These are phyloP conservation scores for Orchesella flavescens DNA, from an alignment of 2,888 invertebrate genomes.

Conservation along the genomic window DNA sequence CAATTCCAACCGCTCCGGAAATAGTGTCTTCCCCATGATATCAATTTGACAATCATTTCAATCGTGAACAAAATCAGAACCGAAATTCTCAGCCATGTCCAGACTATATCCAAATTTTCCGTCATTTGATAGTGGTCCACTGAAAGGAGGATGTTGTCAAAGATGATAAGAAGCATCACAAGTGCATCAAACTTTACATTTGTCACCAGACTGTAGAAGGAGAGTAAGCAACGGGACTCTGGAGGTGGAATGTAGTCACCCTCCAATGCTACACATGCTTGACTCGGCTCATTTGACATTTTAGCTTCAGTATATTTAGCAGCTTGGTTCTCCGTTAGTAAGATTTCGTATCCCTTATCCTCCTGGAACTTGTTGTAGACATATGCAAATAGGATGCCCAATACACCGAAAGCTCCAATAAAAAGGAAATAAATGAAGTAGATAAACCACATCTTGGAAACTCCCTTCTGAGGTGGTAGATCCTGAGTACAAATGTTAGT, in stretches of 20 bases:
- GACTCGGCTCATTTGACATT: background rate
- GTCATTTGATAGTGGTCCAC: conserved; percentile 45
- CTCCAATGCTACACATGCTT: conserved; percentile 32
- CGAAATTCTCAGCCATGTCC: background rate
- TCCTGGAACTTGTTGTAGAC: conserved; percentile 43
- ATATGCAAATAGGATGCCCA: conserved; percentile 45
- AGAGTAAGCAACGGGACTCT: conserved; percentile 5
- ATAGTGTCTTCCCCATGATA: conserved; percentile 56
- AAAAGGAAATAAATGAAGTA: conserved; percentile 44
- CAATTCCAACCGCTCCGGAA: conserved; percentile 55
- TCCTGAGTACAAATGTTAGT: conserved; percentile 20
- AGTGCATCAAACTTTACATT: conserved; percentile 53
- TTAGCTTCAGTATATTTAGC: conserved; percentile 16
- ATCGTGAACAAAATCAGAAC: conserved; percentile 30
- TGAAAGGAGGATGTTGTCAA: conserved; percentile 47
- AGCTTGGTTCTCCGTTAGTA: conserved; percentile 41
- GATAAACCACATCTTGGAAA: conserved; percentile 39
- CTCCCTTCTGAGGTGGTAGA: conserved; percentile 15
- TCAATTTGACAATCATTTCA: conserved; percentile 54
- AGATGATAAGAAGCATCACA: conserved; percentile 44
- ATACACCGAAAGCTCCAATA: conserved; percentile 38
- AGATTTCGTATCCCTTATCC: conserved; percentile 39
- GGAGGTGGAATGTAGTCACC: conserved; percentile 52
- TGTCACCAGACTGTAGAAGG: conserved; percentile 50
- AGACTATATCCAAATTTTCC: no score